These are phyloP conservation scores for Eurois occulta DNA, from an alignment of 2,888 invertebrate species.

Conservation along the genomic window DNA sequence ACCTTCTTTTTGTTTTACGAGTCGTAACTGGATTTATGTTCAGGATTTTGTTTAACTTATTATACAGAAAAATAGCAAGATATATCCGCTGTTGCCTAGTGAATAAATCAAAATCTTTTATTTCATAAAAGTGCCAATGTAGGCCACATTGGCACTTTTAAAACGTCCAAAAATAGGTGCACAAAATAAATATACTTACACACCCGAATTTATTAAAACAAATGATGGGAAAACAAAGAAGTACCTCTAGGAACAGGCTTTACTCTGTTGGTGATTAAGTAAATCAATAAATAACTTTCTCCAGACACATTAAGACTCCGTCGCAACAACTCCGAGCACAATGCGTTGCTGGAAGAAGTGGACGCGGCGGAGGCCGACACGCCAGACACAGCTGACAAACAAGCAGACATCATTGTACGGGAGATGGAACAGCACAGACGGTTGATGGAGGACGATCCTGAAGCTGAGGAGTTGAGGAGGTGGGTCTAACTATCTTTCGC, in stretches of 20 bases:
- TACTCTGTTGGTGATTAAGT: neutral
- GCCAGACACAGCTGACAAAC: constrained; percentile 81
- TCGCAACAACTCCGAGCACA: constrained; percentile 81
- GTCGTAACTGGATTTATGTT: no score
- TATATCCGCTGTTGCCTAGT: no score
- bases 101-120: no score
- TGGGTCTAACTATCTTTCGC: constrained; percentile 70
- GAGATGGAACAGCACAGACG: constrained; percentile 92
- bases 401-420: constrained; percentile 91
- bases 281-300: neutral
- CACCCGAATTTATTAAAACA: no score
- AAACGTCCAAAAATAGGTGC: no score
- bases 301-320: constrained; percentile 82
- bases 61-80: no score
- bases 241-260: neutral
- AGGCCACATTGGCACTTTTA: no score
- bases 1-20: no score
- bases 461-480: constrained; percentile 92
- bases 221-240: no score
- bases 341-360: constrained; percentile 78
- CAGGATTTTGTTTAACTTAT: no score
- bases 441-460: constrained; percentile 92
- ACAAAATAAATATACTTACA: no score
- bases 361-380: constrained; percentile 67
- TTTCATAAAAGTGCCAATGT: no score